Conservation (phyloP, 2,888 invertebrate genomes). For the Chrysina gloriosa region DNA sequence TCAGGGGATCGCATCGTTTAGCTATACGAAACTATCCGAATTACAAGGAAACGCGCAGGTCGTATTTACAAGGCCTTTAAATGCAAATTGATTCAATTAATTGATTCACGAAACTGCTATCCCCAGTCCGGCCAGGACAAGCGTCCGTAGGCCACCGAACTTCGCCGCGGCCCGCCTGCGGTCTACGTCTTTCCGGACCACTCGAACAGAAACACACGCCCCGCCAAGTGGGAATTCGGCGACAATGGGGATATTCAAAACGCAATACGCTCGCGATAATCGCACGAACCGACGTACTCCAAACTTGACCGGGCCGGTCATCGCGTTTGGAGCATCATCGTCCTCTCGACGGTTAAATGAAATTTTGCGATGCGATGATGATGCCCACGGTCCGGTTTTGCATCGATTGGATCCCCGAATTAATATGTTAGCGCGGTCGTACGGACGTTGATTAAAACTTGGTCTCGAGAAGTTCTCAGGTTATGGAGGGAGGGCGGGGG, state of each 20-base stretch:
- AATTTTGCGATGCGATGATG: neutral
- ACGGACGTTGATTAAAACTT: conserved; percentile 17
- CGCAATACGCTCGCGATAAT: conserved; percentile 10
- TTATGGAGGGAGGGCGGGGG: too few relatives aligned
- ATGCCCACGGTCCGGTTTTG: neutral
- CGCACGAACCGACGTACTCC: neutral
- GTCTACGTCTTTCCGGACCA: conserved; percentile 20
- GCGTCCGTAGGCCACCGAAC: conserved; percentile 22
- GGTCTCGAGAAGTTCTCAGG: neutral
- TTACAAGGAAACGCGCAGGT: conserved; percentile 12
- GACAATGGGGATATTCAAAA: conserved; percentile 22
- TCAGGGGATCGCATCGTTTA: conserved; percentile 1
- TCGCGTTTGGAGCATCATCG: neutral
- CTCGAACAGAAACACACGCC: conserved; percentile 18
- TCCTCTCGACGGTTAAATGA: neutral
- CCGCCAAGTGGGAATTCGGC: conserved; percentile 16
- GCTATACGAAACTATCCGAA: conserved; percentile 13
- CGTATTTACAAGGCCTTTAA: conserved; percentile 29
- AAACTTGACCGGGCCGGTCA: conserved; percentile 9
- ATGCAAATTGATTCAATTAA: conserved; percentile 28
- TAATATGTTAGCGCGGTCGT: too few relatives aligned
- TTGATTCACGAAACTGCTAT: conserved; percentile 7
- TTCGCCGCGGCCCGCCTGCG: conserved; percentile 9
- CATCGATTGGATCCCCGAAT: neutral
- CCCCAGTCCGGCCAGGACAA: neutral